Evolutionary conservation across 1,140 invertebrate species (phyloP).

Genomic region (Chrysoperla carnea): DNA sequence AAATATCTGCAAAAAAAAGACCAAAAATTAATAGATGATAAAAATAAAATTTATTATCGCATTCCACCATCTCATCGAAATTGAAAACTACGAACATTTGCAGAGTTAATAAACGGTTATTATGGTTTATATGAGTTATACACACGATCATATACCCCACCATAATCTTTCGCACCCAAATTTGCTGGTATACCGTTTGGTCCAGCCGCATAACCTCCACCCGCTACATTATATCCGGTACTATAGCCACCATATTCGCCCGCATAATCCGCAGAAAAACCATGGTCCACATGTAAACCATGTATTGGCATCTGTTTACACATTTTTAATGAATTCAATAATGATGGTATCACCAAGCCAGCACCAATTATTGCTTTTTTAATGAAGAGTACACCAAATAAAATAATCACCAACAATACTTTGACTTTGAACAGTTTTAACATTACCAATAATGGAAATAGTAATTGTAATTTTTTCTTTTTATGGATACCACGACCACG

Average conservation of each 20-base stretch:
- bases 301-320: slow-evolving; percentile 22
- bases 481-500: slow-evolving; percentile 18
- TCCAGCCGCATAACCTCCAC: slow-evolving; percentile 12
- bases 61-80: too few relatives aligned
- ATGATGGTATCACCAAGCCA: slow-evolving; percentile 22
- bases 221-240: slow-evolving; percentile 1
- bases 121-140: too few relatives aligned
- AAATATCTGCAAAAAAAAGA: too few relatives aligned
- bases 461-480: slow-evolving; percentile 26
- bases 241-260: slow-evolving; percentile 20
- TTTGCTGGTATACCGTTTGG: too few relatives aligned
- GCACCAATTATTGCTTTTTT: slow-evolving; percentile 30
- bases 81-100: too few relatives aligned
- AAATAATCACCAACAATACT: slow-evolving; percentile 25
- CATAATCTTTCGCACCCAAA: too few relatives aligned
- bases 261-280: slow-evolving; percentile 19
- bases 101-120: too few relatives aligned
- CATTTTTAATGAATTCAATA: slow-evolving; percentile 24
- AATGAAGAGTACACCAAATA: slow-evolving; percentile 29
- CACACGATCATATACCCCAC: too few relatives aligned
- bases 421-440: slow-evolving; percentile 30
- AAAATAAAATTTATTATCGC: too few relatives aligned
- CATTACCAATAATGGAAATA: slow-evolving; percentile 27
- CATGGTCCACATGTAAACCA: slow-evolving; percentile 7
- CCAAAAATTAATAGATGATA: too few relatives aligned